Evolutionary conservation across 2,797 vertebrate species (phyloP), one percentile per base, ranked within the genome.

Genomic region (Agapornis canus): DNA sequence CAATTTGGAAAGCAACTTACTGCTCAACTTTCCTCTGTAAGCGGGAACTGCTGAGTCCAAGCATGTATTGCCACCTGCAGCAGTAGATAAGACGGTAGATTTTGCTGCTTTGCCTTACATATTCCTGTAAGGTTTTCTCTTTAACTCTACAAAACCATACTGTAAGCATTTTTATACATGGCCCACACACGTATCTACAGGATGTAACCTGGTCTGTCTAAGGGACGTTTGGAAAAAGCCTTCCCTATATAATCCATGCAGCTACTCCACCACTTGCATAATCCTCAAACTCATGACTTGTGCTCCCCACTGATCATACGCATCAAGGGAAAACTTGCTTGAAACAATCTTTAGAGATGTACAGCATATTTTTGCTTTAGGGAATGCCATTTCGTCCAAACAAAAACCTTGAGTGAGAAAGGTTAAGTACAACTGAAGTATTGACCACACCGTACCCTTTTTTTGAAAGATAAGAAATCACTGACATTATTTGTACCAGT

Each of bases 81-180:
- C 68, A 85, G 87, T 69, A 85, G 95, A 96, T 97, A 96, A 97
- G 95, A 94, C 63, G 11, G 96, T 69, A 97, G 95, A 97, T 97
- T 97, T 77, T 91, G 83, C 86, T 66, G 9, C 84, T 94, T 75
- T 35, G 91, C 94, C 86, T 93, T 93, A 70, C 25, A 57, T 59
- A 82, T 68, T 96, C 60, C 92, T 86, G 5, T 25, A 86, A 78
- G 51, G 77, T 86, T 29, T 69, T 68, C 72, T 47, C 31, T 84
- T 82, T 89, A 78, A 66, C 82, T 86, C 61, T 27, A 77, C 68
- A 95, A 82, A 96, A 88, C 73, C 75, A 63, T 48, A 64, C 82
- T 89, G 87, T 48, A 92, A 97, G 81, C 40, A 37, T 84, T 95
- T 90, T 93, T 86, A 94, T 82, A 59, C 6, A 37, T 13, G 37